These are phyloP conservation scores for mouse (Mus musculus) DNA, from an alignment of 2,113 vertebrate genomes.

Conservation along the genomic window DNA sequence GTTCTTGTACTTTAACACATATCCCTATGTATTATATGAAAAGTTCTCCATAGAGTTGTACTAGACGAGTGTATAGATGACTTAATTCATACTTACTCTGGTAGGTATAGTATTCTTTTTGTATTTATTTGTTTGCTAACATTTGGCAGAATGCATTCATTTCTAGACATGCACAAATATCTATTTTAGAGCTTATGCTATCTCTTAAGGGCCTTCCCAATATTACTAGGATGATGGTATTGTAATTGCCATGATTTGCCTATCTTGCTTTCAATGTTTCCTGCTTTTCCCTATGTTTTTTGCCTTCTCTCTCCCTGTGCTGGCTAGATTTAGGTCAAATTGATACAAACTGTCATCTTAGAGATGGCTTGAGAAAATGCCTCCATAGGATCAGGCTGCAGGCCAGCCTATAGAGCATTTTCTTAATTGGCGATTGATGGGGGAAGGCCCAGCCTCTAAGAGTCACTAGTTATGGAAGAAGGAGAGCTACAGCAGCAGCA, in stretches of 20 bases:
- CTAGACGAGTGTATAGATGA: background rate
- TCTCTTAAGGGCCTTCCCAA: background rate
- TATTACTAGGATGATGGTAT: background rate
- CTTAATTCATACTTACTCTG: background rate
- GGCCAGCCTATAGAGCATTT: background rate
- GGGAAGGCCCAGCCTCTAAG: background rate
- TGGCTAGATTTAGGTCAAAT: background rate
- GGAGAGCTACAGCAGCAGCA: background rate
- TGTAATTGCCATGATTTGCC: background rate
- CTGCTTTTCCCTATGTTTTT: background rate
- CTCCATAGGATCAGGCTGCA: rapidly evolving
- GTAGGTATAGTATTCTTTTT: background rate
- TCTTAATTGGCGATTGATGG: background rate
- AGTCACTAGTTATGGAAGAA: background rate
- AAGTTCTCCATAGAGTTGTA: background rate
- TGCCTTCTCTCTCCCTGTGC: background rate
- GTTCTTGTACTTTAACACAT: background rate
- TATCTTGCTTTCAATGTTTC: background rate
- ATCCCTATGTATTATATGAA: background rate
- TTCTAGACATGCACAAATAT: background rate
- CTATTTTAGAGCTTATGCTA: background rate
- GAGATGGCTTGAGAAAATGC: background rate
- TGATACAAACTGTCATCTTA: background rate
- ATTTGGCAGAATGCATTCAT: background rate
- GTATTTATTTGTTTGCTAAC: background rate